Evolutionary conservation across 1,140 invertebrate species (phyloP).

Genomic region (Scaptomyza montana): DNA sequence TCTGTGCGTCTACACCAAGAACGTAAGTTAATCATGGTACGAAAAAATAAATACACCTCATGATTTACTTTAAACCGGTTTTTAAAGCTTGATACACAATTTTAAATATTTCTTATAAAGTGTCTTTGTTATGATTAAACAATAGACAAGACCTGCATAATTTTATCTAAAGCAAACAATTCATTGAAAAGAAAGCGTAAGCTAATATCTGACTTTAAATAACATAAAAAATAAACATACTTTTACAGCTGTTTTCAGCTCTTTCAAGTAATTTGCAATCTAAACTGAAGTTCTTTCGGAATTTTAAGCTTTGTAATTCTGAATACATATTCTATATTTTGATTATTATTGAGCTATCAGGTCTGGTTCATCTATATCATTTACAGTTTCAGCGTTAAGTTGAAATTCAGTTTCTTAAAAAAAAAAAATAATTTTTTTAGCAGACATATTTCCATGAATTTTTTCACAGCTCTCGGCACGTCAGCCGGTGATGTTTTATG

Average conservation of each 20-base stretch:
- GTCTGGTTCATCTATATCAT: too few species aligned
- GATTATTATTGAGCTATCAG: too few species aligned
- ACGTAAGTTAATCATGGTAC: conserved; percentile 52
- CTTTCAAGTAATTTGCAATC: too few species aligned
- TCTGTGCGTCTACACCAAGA: conserved; percentile 77
- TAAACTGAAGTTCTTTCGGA: too few species aligned
- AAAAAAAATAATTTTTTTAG: too few species aligned
- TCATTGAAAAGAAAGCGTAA: not conserved
- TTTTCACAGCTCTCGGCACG: conserved; percentile 49
- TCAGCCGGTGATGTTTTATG: conserved; percentile 80
- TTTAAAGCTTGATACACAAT: conserved; percentile 1
- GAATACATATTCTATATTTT: too few species aligned
- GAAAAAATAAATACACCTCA: too few species aligned
- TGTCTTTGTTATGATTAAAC: not conserved
- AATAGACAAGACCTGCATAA: not conserved
- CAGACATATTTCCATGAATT: too few species aligned
- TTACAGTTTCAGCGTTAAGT: too few species aligned
- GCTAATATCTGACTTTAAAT: not conserved
- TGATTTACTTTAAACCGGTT: not conserved
- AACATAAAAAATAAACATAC: not conserved
- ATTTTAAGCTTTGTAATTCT: too few species aligned
- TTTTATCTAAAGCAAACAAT: not conserved
- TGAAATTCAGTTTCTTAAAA: too few species aligned
- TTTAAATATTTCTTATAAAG: not conserved
- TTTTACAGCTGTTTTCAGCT: not conserved